Conservation (phyloP, 2,888 invertebrate species). For the Cosmia trapezina region DNA sequence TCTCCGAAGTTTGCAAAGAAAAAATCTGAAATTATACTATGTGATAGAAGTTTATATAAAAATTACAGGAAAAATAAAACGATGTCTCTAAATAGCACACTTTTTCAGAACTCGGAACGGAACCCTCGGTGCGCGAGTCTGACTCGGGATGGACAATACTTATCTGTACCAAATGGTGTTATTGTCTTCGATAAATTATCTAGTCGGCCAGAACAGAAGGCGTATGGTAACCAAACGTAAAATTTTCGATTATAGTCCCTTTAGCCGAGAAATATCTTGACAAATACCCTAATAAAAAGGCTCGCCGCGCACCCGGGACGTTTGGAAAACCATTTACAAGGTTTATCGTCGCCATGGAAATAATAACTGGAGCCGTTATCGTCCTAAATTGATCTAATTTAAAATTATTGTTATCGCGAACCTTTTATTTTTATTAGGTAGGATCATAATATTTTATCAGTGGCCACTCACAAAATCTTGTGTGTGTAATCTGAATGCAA, state of each 20-base stretch:
- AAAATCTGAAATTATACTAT: too few relatives aligned
- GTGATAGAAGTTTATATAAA: too few relatives aligned
- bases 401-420: constrained; percentile 89
- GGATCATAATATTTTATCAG: constrained; percentile 84
- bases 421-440: constrained; percentile 87
- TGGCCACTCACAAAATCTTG: constrained; percentile 72
- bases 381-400: constrained; percentile 89
- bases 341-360: constrained; percentile 89
- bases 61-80: too few relatives aligned
- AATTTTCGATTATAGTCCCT: constrained; percentile 87
- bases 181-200: constrained; percentile 71
- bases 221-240: constrained; percentile 87
- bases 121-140: too few relatives aligned
- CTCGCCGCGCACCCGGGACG: constrained; percentile 85
- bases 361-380: constrained; percentile 89
- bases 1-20: too few relatives aligned
- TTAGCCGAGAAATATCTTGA: constrained; percentile 87
- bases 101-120: too few relatives aligned
- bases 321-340: constrained; percentile 90
- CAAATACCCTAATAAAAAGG: constrained; percentile 89
- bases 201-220: constrained; percentile 70
- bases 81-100: too few relatives aligned
- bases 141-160: constrained; percentile 40
- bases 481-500: constrained; percentile 65
- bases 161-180: constrained; percentile 55